Evolutionary conservation across 2,113 vertebrate species (phyloP).

Genomic region (Melanotaenia duboulayi): DNA sequence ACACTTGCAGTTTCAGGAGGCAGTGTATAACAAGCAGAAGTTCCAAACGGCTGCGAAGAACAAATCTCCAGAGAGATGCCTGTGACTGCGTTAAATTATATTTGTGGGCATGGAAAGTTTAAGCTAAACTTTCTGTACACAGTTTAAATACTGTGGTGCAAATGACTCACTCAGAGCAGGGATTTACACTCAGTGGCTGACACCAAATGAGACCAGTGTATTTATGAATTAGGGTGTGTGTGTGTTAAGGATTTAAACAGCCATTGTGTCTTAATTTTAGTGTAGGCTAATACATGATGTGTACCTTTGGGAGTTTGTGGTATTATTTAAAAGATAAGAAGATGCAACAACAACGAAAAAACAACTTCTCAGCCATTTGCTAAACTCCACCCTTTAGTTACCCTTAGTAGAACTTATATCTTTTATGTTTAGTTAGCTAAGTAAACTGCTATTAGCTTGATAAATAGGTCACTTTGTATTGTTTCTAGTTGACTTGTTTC

Average conservation of each 20-base stretch:
- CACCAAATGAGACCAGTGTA: background rate
- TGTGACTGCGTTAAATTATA: conserved; percentile 6
- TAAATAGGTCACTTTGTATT: background rate
- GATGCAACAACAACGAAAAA: too few species aligned
- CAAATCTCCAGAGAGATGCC: conserved; percentile 6
- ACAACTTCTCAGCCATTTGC: too few species aligned
- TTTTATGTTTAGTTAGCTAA: background rate
- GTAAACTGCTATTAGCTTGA: background rate
- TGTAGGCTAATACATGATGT: too few species aligned
- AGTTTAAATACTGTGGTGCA: conserved; percentile 2
- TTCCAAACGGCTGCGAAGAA: background rate
- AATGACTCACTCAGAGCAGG: conserved; percentile 1
- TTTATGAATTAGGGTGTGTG: background rate
- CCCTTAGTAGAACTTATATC: too few species aligned
- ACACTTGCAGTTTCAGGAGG: conserved; percentile 73
- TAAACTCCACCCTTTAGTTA: too few species aligned
- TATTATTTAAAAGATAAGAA: too few species aligned
- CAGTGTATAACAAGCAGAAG: conserved; percentile 35
- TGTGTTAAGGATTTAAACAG: background rate
- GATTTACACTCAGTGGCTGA: background rate
- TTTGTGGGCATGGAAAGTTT: conserved; percentile 22
- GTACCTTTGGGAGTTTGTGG: too few species aligned
- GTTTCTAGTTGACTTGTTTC: background rate
- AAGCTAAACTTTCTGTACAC: background rate
- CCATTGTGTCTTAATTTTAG: too few species aligned